Evolutionary conservation across 2,888 invertebrate genomes (phyloP), one percentile per base, ranked within the genome.

Genomic region (Platerodrilus igneus): DNA sequence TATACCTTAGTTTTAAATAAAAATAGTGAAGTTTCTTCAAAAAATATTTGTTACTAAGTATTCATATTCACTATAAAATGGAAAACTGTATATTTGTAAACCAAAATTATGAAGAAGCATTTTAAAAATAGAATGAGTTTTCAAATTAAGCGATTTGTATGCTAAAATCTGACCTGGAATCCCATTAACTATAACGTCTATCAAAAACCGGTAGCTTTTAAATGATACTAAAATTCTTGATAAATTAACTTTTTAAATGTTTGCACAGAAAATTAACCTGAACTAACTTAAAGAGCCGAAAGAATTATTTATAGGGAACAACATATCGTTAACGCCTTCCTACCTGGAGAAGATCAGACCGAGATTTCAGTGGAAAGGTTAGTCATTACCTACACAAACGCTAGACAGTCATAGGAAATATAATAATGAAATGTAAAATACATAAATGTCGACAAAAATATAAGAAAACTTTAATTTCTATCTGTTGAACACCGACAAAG

Each of bases 221-320:
- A 44, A 43, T 41, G 39, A 44, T 47, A 41, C 32, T 36, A 39
- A 29, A 17, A 6, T 23, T 38, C 38, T 35, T 49, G 50, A 54
- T 52, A 47, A 46, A 54, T 52, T 48, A 53, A 51, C 55, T 53
- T 57, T 55, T 55, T 45, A 50, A 50, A 47, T 63, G 59, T 60
- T 63, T 60, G 60, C 56, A 58, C 57, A 55, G 60, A 59, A 59
- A 58, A 60, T 56, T 52, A 60, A 49, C 59, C 56, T 45, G 56
- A 59, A 57, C 60, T 46, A 57, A 58, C 37, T 41, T 42, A 39
- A 31, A 44, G 52, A 53, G 53, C 53, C 58, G 56, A 58, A 53
- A 51, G 50, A 48, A 54, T 58, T 59, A 63, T 62, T 62, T 59
- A 63, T 62, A 58, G 56, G 52, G 55, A 53, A 57, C 58, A 55